Evolutionary conservation across 2,888 invertebrate species (phyloP).

Genomic region (Platypus cylindrus): DNA sequence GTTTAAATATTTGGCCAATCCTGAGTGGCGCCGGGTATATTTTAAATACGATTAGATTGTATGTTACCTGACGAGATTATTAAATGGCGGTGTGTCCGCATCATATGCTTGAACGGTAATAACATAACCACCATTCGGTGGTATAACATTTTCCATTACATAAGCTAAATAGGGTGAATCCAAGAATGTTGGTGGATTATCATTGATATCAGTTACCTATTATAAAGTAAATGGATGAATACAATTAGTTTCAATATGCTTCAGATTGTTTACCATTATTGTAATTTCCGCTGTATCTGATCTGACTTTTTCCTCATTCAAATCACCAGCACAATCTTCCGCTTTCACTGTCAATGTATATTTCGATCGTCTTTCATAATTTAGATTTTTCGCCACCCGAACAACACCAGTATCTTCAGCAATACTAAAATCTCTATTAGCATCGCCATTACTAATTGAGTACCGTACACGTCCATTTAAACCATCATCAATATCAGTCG

Average conservation of each 20-base stretch:
- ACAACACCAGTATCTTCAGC: constrained; percentile 86
- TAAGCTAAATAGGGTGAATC: constrained; percentile 90
- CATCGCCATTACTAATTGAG: constrained; percentile 79
- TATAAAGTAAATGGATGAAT: constrained; percentile 3
- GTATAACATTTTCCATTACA: constrained; percentile 85
- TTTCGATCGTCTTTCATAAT: constrained; percentile 79
- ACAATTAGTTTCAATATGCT: not conserved
- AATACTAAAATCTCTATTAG: constrained; percentile 81
- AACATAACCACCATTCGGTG: constrained; percentile 61
- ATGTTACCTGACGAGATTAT: constrained; percentile 60
- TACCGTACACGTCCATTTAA: constrained; percentile 85
- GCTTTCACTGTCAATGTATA: constrained; percentile 76
- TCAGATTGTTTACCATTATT: constrained; percentile 42
- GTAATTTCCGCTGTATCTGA: constrained; percentile 70
- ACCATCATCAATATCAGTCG: constrained; percentile 79
- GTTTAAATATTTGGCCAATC: not conserved
- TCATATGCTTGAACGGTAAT: constrained; percentile 78
- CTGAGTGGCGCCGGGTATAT: too few relatives aligned
- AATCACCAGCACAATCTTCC: constrained; percentile 73
- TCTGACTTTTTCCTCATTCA: constrained; percentile 41
- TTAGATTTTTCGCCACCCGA: constrained; percentile 82
- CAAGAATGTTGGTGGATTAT: constrained; percentile 83
- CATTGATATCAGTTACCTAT: constrained; percentile 76
- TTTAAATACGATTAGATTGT: not conserved
- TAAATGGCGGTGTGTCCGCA: constrained; percentile 82